phyloP scores from a whole-genome alignment of 2,888 invertebrate genomes.

The Nezara viridula region DNA sequence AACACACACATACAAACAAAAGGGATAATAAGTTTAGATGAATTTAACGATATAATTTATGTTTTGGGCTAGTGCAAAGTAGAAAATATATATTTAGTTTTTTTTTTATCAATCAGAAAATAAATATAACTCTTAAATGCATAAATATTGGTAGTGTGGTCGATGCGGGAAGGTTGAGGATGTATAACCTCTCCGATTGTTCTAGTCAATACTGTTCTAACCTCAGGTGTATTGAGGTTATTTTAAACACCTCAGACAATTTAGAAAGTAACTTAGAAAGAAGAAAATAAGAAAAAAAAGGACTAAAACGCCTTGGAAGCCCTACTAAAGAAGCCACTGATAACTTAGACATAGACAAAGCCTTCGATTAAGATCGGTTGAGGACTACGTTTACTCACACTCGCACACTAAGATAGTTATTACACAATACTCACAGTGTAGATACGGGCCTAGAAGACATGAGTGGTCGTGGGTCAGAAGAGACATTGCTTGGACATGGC shows the following conservation, averaged over 20 bases:
- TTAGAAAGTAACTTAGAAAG: background rate
- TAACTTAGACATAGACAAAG: background rate
- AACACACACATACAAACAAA: background rate
- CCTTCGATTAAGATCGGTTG: background rate
- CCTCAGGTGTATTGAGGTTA: background rate
- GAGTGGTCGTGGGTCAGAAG: slow-evolving; percentile 41
- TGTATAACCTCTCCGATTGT: slow-evolving; percentile 31
- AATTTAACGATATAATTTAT: background rate
- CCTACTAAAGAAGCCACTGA: background rate
- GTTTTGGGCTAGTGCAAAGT: no score
- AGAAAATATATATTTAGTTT: background rate
- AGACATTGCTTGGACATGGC: slow-evolving; percentile 54
- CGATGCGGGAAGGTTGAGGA: slow-evolving; percentile 19
- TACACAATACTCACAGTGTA: background rate
- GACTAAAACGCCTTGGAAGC: background rate
- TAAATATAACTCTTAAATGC: background rate
- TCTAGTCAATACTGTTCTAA: background rate
- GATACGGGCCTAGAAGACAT: slow-evolving; percentile 31
- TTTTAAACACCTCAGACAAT: background rate
- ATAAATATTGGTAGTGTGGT: slow-evolving; percentile 9
- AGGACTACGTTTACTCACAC: background rate
- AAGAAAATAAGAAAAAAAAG: background rate
- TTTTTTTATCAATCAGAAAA: background rate
- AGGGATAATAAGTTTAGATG: background rate
- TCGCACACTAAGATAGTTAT: background rate